Evolutionary conservation across 2,888 invertebrate genomes (phyloP), one percentile per base, ranked within the genome.

Genomic region (Dichetophora obliterata): DNA sequence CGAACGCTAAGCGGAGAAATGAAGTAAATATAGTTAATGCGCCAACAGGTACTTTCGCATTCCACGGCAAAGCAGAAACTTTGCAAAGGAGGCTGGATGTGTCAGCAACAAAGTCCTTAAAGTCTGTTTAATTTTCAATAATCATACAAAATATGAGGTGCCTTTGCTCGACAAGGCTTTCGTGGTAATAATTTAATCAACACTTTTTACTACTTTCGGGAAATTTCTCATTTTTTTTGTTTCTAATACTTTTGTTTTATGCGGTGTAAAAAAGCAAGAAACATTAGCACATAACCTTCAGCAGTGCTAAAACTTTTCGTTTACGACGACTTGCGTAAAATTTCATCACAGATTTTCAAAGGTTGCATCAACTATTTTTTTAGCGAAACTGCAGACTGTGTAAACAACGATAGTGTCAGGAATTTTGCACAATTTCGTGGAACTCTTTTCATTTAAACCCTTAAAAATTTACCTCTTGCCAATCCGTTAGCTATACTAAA

Each of bases 381-480:
- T 63, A 19, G 11, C 14, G 5, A 19, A 14, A 14, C 37, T 11
- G 5, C 19, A 16, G 54, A 19, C 3, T 61, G n/a, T n/a, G n/a
- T n/a, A 74, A 65, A 65, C 34, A 71, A 48, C 11, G 16, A 0
- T 54, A 69, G 16, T 11, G 5, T 14, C 27, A 31, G 3, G 3
- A 48, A 54, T 52, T 34, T 66, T 66, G 19, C 22, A 50, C 4
- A 59, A 54, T 72, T 84, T 80, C 84, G 75, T 8, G 63, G 80
- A 82, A 77, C 75, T 71, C 71, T 78, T 69, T 78, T 65, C 24
- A 43, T 24, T 43, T 19, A 52, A 65, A 81, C 83, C 84, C 68
- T 68, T 76, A 22, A 52, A 37, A 85, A 80, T 83, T 84, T 81
- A 84, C 82, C 85, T 84, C 84, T 84, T 85, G 85, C 82, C 85